These are phyloP conservation scores for Drosophila insularis DNA, from an alignment of 1,140 invertebrate genomes.

Conservation along the genomic window DNA sequence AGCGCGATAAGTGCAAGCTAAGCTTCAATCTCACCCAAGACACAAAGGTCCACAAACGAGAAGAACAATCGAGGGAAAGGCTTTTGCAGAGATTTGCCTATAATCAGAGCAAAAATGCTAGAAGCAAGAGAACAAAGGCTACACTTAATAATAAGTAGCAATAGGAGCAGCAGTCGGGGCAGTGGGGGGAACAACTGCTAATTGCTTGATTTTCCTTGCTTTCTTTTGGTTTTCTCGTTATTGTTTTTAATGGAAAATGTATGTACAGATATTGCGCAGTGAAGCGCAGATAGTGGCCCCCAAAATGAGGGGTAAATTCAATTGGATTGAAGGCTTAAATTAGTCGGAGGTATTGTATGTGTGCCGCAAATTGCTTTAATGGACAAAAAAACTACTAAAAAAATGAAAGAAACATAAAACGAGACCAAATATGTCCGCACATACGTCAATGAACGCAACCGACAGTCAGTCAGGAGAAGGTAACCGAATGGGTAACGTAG, in stretches of 20 bases:
- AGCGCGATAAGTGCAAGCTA: constrained; percentile 12
- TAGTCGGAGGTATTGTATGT: constrained; percentile 25
- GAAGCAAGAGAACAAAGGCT: constrained; percentile 36
- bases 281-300: constrained; percentile 24
- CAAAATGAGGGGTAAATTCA: neutral
- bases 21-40: neutral
- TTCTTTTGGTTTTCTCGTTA: constrained; percentile 1
- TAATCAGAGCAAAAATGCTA: constrained; percentile 7
- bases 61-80: constrained; percentile 51
- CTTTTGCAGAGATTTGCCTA: constrained; percentile 11
- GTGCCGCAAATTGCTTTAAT: constrained; percentile 63
- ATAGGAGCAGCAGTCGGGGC: constrained; percentile 18
- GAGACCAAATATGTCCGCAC: constrained; percentile 62
- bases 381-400: constrained; percentile 37
- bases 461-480: neutral
- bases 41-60: constrained; percentile 22
- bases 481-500: neutral
- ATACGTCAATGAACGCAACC: constrained; percentile 57
- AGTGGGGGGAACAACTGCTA: constrained; percentile 47
- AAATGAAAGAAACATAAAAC: constrained; percentile 39
- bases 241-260: constrained; percentile 5
- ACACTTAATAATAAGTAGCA: neutral
- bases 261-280: constrained; percentile 41
- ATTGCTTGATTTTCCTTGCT: constrained; percentile 42
- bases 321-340: constrained; percentile 42